Conservation (phyloP, 2,113 vertebrate genomes). For the Lycaon pictus region DNA sequence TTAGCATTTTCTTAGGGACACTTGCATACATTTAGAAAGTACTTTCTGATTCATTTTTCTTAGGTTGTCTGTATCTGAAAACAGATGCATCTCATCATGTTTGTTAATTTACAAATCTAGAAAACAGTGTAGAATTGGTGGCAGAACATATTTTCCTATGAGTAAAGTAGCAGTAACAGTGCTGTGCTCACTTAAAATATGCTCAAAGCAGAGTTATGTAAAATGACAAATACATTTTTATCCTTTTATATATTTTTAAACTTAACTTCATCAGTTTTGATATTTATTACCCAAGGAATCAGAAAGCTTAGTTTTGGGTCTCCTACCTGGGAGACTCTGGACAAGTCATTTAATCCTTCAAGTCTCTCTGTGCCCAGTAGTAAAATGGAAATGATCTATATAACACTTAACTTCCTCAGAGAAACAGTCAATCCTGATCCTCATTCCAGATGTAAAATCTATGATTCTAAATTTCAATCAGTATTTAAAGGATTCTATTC, state of each 20-base stretch:
- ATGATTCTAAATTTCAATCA: not conserved
- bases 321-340: not conserved
- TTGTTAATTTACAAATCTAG: conserved; percentile 49
- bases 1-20: conserved; percentile 36
- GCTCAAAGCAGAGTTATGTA: conserved; percentile 6
- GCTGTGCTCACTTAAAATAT: not conserved
- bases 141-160: conserved; percentile 47
- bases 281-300: conserved; percentile 5
- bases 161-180: not conserved
- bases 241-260: conserved; percentile 28
- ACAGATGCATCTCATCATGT: not conserved
- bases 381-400: conserved; percentile 34
- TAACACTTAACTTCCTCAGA: not conserved
- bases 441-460: not conserved
- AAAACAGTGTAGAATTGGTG: not conserved
- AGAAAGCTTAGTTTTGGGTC: not conserved
- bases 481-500: not conserved
- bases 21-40: not conserved
- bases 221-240: not conserved
- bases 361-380: not conserved
- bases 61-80: conserved; percentile 34
- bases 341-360: conserved; percentile 32
- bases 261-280: not conserved
- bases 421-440: not conserved
- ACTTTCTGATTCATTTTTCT: not conserved